A percentile compares a stretch with the other conserved stretches of the same genome.
Evolutionary conservation across 2,113 vertebrate species (phyloP).

Genomic region (Clarias magur): DNA sequence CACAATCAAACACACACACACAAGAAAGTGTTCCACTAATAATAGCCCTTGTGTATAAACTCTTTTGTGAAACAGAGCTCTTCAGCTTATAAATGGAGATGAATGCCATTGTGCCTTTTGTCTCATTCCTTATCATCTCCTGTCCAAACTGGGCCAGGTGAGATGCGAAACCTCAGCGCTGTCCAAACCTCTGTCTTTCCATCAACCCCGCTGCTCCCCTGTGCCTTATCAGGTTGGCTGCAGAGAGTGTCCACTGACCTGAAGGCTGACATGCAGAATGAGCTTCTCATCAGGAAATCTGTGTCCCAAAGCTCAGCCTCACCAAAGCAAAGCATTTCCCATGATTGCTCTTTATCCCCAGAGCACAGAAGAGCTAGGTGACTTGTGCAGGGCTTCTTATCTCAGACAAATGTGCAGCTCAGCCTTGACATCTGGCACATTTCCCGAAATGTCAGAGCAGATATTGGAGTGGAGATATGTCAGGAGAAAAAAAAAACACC

Average conservation of each 20-base stretch:
- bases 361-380: constrained; percentile 12
- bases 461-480: constrained; percentile 65
- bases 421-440: constrained; percentile 59
- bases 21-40: not conserved
- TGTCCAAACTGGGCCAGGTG: constrained; percentile 39
- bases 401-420: constrained; percentile 58
- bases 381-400: constrained; percentile 57
- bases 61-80: constrained; percentile 35
- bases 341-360: constrained; percentile 10
- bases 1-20: not conserved
- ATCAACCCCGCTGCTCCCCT: constrained; percentile 72
- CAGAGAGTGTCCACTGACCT: constrained; percentile 75
- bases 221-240: constrained; percentile 81
- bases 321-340: constrained; percentile 48
- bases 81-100: constrained; percentile 39
- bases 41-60: constrained; percentile 34
- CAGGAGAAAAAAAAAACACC: constrained; percentile 28
- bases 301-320: constrained; percentile 46
- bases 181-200: constrained; percentile 65
- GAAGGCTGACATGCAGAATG: constrained; percentile 68
- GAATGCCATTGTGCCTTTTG: constrained; percentile 34
- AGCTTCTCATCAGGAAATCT: constrained; percentile 48
- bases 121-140: constrained; percentile 57
- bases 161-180: constrained; percentile 48
- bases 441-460: constrained; percentile 73